Evolutionary conservation across 2,113 vertebrate genomes (phyloP), one percentile per base, ranked within the genome.

Genomic region (Channa maculata): DNA sequence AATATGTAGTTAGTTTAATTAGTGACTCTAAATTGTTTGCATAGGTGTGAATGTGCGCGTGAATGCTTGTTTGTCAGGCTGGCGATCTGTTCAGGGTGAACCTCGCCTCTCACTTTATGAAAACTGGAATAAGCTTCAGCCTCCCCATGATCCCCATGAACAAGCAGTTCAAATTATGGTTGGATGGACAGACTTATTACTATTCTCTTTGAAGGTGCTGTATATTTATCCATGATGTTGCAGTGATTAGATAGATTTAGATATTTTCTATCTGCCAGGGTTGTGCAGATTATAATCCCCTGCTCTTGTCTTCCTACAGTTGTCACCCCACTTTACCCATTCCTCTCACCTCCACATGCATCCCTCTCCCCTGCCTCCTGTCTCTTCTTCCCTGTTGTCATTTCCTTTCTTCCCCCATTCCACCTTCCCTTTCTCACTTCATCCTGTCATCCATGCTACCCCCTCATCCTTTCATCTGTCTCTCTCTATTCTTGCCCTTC

Each of bases 391-490:
- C 5, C 6, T 61, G 39, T 41, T 41, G 6, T 41, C 39, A 48
- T 48, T 75, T 34, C 65, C 44, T 68, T 43, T 77, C 64, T 69
- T 63, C 53, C 71, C 64, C 71, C 64, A 36, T 69, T 75, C 65
- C 65, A 52, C 51, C 64, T 44, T 61, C 41, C 72, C 53, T 75
- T 62, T 76, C 61, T 79, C 51, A 38, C 64, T 71, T 79, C 80
- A 64, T 65, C 60, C 44, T 76, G 70, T 79, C 80, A 77, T 72
- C 72, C 61, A 38, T 38, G 67, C 81, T 53, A 46, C 69, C 74
- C 69, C 39, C 54, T 82, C 69, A 79, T 64, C 68, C 79, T 88
- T 86, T 86, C 79, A 88, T 88, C 75, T 70, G 52, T 12, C 82
- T 71, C 65, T 65, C 68, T 82, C 65, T 70, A 60, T 67, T 76